Conservation (phyloP, 92 coral and sea anemone species). For the Epizoanthus fatuus region DNA sequence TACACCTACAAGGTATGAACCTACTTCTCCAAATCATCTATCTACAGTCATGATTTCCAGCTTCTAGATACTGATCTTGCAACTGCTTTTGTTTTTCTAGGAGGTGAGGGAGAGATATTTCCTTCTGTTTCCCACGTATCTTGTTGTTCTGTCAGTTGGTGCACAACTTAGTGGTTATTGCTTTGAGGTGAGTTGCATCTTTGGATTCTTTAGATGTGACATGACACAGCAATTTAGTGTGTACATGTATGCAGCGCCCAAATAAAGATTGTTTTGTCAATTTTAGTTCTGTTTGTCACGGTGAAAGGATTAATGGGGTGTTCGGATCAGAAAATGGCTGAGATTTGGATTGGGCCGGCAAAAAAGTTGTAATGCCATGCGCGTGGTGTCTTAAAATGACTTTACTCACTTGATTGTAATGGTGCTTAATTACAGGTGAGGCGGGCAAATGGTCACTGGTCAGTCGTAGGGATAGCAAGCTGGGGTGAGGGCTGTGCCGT, state of each 20-base stretch:
- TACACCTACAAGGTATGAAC: too few species aligned
- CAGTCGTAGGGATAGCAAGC: slow-evolving; percentile 82
- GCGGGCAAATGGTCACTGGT: slow-evolving; percentile 76
- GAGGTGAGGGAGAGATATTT: slow-evolving; percentile 97
- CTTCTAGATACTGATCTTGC: neutral
- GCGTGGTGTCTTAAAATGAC: neutral
- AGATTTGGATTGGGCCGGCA: too few species aligned
- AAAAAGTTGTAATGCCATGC: neutral
- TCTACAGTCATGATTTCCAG: too few species aligned
- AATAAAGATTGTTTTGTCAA: too few species aligned
- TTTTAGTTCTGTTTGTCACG: too few species aligned
- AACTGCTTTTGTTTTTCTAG: slow-evolving; percentile 48
- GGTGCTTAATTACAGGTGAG: slow-evolving; percentile 35
- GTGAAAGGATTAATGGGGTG: too few species aligned
- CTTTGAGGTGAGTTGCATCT: slow-evolving; percentile 81
- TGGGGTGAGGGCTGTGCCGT: slow-evolving; percentile 88
- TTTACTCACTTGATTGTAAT: neutral
- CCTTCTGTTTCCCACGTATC: slow-evolving; percentile 85
- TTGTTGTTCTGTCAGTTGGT: slow-evolving; percentile 91
- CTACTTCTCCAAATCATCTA: too few species aligned
- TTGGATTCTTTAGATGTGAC: neutral
- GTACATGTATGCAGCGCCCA: too few species aligned
- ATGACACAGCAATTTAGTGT: neutral
- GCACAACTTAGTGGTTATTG: slow-evolving; percentile 94
- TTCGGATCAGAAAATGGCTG: too few species aligned